These are phyloP conservation scores for Holocentrus rufus DNA, from an alignment of 2,797 vertebrate species.

Conservation along the genomic window DNA sequence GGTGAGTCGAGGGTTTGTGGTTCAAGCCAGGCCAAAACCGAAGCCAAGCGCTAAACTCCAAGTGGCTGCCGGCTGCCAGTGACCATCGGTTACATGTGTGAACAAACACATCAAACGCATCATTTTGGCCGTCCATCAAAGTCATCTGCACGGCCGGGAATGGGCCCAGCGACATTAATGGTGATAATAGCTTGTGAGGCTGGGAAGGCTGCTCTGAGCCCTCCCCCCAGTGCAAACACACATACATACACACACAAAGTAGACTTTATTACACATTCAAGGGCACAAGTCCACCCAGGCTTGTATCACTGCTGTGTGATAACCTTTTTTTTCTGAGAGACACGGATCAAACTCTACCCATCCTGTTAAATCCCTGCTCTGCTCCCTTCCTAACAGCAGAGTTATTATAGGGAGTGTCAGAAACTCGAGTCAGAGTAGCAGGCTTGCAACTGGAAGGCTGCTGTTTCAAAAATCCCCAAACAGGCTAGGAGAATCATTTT, in stretches of 20 bases:
- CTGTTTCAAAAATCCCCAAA: conserved; percentile 44
- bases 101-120: conserved; percentile 74
- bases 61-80: conserved; percentile 54
- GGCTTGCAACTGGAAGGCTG: neutral
- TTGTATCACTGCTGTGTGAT: neutral
- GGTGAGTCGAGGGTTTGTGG: conserved; percentile 59
- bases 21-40: conserved; percentile 55
- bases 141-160: conserved; percentile 41
- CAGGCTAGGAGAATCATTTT: conserved; percentile 22
- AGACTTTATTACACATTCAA: neutral
- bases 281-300: neutral
- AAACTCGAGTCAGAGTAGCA: conserved; percentile 2
- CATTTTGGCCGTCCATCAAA: conserved; percentile 74
- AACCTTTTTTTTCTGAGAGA: no score
- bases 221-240: conserved; percentile 23
- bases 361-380: neutral
- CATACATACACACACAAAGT: neutral
- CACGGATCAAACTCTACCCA: neutral
- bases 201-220: conserved; percentile 35
- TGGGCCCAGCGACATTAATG: conserved; percentile 52
- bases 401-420: conserved; percentile 9
- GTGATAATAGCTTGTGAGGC: conserved; percentile 43
- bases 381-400: neutral
- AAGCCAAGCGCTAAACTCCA: conserved; percentile 67
- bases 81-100: conserved; percentile 71